Evolutionary conservation across 2,113 vertebrate genomes (phyloP), one percentile per base, ranked within the genome.

Genomic region (Podarcis cretensis): DNA sequence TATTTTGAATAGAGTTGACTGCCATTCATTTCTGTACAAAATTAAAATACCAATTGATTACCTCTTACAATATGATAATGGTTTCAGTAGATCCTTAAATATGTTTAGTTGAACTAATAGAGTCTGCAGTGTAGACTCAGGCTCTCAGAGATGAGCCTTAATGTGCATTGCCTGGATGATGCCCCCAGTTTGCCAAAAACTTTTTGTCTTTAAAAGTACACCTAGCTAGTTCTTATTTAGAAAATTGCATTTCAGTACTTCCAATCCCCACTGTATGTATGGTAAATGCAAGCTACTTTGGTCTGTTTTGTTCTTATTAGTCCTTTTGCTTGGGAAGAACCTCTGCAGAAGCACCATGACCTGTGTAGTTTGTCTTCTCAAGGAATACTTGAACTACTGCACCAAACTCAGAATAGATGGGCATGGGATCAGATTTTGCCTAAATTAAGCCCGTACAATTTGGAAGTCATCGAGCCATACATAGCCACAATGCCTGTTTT

Each of bases 21-120:
- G 82, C 43, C 25, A 66, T 30, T 40, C 3, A 20, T 81, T 82
- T 82, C 73, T 3, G 9, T 71, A 66, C 87, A 69, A 88, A 87
- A 79, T 86, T 91, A 84, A 76, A 76, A 43, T 89, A 90, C 90
- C 85, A 83, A 89, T 84, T 81, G 80, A 76, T 79, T 92, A 88
- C 16, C 14, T 59, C n/a, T 59, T 66, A 27, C 18, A 37, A 20
- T 82, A 68, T 18, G 14, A 16, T 71, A 20, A 43, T 32, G 23
- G 13, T 74, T 85, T n/a, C 8, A 14, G 25, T 59, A 27, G 37
- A 86, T 84, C 63, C 89, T 90, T 80, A 85, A 63, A 85, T 77
- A 68, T 32, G 20, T 6, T n/a, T 90, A 76, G 78, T 81, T 77
- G 63, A 57, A 88, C 87, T 54, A 20, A 20, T 63, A 63, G 14